These are phyloP conservation scores for Aphidius ervi DNA, from an alignment of 1,140 invertebrate genomes.

Conservation along the genomic window DNA sequence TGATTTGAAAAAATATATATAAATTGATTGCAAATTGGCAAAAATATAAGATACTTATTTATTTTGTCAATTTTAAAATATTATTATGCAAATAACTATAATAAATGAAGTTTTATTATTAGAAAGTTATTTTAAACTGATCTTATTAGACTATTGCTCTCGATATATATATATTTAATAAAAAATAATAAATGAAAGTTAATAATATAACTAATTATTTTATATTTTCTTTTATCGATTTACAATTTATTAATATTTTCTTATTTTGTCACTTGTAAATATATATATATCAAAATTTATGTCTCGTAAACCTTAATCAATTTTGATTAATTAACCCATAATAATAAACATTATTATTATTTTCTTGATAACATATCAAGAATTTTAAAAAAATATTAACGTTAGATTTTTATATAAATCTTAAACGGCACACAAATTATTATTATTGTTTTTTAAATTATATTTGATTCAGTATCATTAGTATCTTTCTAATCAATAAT, in stretches of 20 bases:
- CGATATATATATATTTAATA: too few species aligned
- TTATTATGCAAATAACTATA: too few species aligned
- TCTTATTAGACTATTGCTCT: too few species aligned
- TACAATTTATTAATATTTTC: conserved; percentile 16
- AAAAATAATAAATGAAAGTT: not conserved
- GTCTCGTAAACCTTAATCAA: conserved; percentile 37
- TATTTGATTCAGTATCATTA: too few species aligned
- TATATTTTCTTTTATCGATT: not conserved
- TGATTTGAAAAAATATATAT: too few species aligned
- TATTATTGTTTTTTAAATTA: not conserved
- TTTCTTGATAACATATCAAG: too few species aligned
- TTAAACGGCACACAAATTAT: conserved; percentile 16
- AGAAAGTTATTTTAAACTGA: too few species aligned
- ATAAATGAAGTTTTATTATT: too few species aligned
- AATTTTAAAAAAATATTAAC: not conserved
- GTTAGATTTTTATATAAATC: conserved; percentile 7
- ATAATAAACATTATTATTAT: conserved; percentile 2
- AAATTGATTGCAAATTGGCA: too few species aligned
- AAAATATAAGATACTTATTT: too few species aligned
- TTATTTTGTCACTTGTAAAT: not conserved
- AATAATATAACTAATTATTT: conserved; percentile 3
- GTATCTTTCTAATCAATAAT: too few species aligned
- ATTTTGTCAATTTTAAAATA: too few species aligned
- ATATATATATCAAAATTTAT: conserved; percentile 24
- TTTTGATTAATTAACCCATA: conserved; percentile 40